phyloP scores from a whole-genome alignment of 2,113 vertebrate genomes.

The Pygoscelis antarcticus region DNA sequence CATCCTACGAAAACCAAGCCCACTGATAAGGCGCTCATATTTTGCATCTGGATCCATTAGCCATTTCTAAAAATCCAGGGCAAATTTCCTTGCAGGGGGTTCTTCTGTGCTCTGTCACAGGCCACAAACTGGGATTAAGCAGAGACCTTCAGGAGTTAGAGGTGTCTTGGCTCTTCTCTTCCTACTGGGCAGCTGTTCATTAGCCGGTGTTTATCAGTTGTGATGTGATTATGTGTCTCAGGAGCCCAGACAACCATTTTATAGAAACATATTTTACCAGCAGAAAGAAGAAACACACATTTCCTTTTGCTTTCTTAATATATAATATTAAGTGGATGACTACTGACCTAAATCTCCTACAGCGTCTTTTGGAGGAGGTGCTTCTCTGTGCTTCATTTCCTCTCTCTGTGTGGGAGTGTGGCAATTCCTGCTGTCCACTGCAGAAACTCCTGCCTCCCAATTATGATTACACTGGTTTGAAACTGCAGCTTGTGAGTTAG shows the following conservation, averaged over 20 bases:
- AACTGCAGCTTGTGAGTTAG: neutral
- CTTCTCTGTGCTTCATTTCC: neutral
- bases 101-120: neutral
- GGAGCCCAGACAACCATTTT: neutral
- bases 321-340: neutral
- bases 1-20: neutral
- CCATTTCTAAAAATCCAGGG: neutral
- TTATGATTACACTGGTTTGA: neutral
- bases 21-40: neutral
- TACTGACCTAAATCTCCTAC: neutral
- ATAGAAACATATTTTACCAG: neutral
- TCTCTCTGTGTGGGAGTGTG: neutral
- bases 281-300: neutral
- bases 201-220: neutral
- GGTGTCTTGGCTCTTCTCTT: neutral
- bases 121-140: neutral
- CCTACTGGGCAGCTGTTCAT: neutral
- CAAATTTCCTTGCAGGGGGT: neutral
- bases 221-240: neutral
- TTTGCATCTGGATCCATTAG: neutral
- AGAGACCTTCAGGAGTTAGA: neutral
- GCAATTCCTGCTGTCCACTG: neutral
- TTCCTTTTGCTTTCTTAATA: neutral
- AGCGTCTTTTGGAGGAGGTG: neutral
- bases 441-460: neutral